A percentile compares a stretch with the other conserved stretches of the same genome.
Evolutionary conservation across 2,113 vertebrate species (phyloP).

Genomic region (Lanius ludovicianus): DNA sequence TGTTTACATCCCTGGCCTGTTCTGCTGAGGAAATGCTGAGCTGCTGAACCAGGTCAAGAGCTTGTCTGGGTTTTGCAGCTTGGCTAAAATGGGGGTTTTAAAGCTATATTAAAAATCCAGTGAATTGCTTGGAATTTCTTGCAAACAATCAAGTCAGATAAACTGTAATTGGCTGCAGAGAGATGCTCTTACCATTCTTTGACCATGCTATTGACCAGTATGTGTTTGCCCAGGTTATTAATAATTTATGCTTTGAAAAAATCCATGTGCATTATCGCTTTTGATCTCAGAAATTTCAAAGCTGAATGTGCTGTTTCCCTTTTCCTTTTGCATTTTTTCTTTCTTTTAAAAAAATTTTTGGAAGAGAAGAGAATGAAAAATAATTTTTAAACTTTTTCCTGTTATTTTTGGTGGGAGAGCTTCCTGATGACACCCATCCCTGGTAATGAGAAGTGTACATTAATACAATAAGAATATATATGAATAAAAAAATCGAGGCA

Average conservation of each 20-base stretch:
- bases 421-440: constrained; percentile 31
- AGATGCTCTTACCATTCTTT: constrained; percentile 48
- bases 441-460: constrained; percentile 55
- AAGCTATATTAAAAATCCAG: background rate
- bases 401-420: background rate
- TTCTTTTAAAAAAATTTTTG: constrained; percentile 52
- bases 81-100: background rate
- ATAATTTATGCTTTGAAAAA: constrained; percentile 80
- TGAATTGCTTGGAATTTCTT: constrained; percentile 1
- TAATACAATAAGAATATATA: constrained; percentile 46
- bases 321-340: background rate
- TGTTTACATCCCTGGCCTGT: background rate
- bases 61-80: background rate
- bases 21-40: background rate
- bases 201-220: constrained; percentile 71
- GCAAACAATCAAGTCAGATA: background rate
- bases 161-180: constrained; percentile 10
- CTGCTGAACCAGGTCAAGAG: background rate
- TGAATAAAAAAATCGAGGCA: constrained; percentile 62
- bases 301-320: constrained; percentile 57
- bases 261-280: constrained; percentile 80
- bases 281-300: constrained; percentile 81
- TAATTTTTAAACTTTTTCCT: constrained; percentile 37
- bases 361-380: constrained; percentile 44
- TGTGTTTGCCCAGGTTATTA: constrained; percentile 71